Evolutionary conservation across 30 jellyfish, hydroid and myxozoan species (phyloP).

Genomic region (Hydractinia symbiolongicarpus): DNA sequence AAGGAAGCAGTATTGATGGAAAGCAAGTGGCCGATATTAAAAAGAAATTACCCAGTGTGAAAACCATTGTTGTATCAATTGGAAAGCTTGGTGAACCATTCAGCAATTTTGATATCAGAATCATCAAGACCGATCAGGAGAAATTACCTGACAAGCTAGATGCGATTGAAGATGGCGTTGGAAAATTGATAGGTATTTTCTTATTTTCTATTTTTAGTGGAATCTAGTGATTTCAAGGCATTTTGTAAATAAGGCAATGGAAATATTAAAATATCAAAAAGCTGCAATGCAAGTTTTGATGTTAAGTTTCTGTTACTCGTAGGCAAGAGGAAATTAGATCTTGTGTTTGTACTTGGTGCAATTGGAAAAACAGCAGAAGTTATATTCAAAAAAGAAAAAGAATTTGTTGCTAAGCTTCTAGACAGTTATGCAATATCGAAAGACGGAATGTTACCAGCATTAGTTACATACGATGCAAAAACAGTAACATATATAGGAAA

Average conservation of each 20-base stretch:
- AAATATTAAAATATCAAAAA: too few species aligned
- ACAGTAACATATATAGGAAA: constrained; percentile 21
- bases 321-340: constrained; percentile 42
- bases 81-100: background rate
- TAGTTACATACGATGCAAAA: background rate
- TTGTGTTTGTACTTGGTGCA: constrained; percentile 13
- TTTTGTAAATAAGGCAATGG: too few species aligned
- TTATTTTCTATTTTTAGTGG: too few species aligned
- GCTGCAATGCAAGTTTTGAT: too few species aligned
- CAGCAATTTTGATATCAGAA: background rate
- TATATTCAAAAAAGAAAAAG: background rate
- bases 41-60: background rate
- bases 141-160: background rate
- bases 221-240: too few species aligned
- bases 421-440: background rate
- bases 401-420: background rate
- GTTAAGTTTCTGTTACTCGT: background rate
- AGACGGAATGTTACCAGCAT: background rate
- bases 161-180: constrained; percentile 7
- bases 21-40: background rate
- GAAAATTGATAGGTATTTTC: constrained; percentile 12
- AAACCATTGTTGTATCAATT: constrained; percentile 19
- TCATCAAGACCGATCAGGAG: constrained; percentile 8
- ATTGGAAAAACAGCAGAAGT: background rate
- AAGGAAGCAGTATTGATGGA: background rate